phyloP scores from a whole-genome alignment of 2,797 vertebrate genomes.

The Sitta carolinensis region DNA sequence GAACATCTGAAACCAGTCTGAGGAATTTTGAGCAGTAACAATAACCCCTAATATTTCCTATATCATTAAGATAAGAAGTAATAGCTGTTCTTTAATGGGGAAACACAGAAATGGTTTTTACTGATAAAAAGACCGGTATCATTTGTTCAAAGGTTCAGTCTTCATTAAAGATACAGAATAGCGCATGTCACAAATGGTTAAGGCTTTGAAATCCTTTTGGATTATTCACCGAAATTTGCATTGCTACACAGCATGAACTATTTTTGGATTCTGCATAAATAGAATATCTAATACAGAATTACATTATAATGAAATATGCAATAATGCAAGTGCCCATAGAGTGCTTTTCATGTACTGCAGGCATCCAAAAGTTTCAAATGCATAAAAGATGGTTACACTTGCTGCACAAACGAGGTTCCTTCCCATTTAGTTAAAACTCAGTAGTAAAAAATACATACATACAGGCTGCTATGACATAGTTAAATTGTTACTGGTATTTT shows the following conservation, averaged over 20 bases:
- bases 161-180: slow-evolving; percentile 24
- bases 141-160: slow-evolving; percentile 17
- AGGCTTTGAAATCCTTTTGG: slow-evolving; percentile 56
- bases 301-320: slow-evolving; percentile 72
- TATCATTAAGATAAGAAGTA: neutral
- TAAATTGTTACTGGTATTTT: slow-evolving; percentile 42
- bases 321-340: slow-evolving; percentile 60
- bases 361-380: slow-evolving; percentile 61
- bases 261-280: slow-evolving; percentile 67
- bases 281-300: slow-evolving; percentile 70
- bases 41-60: neutral
- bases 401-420: slow-evolving; percentile 47
- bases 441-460: neutral
- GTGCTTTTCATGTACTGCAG: slow-evolving; percentile 47
- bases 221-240: slow-evolving; percentile 66
- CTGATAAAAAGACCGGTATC: neutral
- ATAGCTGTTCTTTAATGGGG: neutral
- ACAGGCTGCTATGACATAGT: neutral
- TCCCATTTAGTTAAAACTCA: slow-evolving; percentile 60
- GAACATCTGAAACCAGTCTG: neutral
- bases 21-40: neutral
- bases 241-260: slow-evolving; percentile 55
- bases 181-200: slow-evolving; percentile 54
- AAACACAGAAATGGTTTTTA: neutral
- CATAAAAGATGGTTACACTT: slow-evolving; percentile 60